Evolutionary conservation across 2,888 invertebrate species (phyloP), one percentile per base, ranked within the genome.

Genomic region (Conchocele bisecta): DNA sequence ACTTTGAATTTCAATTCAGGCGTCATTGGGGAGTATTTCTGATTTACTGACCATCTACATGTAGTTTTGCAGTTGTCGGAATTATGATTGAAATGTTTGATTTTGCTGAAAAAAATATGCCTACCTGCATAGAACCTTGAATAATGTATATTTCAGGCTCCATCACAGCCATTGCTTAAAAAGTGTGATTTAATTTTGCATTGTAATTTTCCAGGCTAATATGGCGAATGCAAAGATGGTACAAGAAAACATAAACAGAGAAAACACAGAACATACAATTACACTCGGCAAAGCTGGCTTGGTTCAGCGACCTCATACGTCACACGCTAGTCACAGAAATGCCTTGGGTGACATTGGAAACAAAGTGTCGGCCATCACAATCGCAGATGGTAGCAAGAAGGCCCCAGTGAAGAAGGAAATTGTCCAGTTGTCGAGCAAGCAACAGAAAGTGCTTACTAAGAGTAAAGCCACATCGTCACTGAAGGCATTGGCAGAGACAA

Each of bases 291-390:
- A 81, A 53, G 65, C 53, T 0, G 65, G 63, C 24, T 41, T 66
- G 41, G 48, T 64, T 29, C 70, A 68, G 13, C 56, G 81, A 51
- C 81, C 83, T 39, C 67, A 61, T 22, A 77, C 77, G 22, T 74
- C 81, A 26, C 82, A 82, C 46, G 64, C 77, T 22, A 71, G 69
- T 11, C 83, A 82, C 9, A 76, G 89, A 54, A 81, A 85, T 39
- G 86, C 89, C 7, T 76, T 89, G 39, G 86, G 87, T 9, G 88
- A 88, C 66, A 88, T 89, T 50, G 86, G 86, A 20, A 88, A 89
- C 79, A 85, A 86, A 72, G 88, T 88, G 2, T 84, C 86, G 17
- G 84, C 82, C 5, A 81, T 86, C 50, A 80, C 83, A 11, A 79
- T 83, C 39, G 75, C 79, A 48, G 77, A 82, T 4, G 75, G 66